Conservation (phyloP, 2,888 invertebrate species). For the Hyppa rectilinea region DNA sequence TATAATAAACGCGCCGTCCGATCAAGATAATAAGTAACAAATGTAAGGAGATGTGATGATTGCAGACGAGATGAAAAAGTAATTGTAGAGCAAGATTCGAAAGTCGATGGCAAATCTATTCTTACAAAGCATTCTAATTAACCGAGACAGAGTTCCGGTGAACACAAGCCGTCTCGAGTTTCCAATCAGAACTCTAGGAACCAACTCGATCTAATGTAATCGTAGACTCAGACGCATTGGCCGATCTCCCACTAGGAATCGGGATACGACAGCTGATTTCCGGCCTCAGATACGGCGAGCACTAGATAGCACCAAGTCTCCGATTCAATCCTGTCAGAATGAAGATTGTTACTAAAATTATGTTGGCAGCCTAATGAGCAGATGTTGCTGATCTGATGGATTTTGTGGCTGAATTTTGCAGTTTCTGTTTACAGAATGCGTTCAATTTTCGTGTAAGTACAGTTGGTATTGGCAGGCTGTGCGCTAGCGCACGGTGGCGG, state of each 20-base stretch:
- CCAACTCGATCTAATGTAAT: conserved; percentile 83
- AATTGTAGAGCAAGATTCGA: conserved; percentile 64
- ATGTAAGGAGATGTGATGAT: conserved; percentile 56
- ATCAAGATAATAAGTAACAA: conserved; percentile 59
- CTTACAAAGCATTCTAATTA: conserved; percentile 78
- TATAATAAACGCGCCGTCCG: conserved; percentile 35
- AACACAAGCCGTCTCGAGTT: conserved; percentile 77
- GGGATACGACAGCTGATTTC: conserved; percentile 88
- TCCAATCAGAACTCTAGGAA: conserved; percentile 80
- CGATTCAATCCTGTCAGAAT: conserved; percentile 61
- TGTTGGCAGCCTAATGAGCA: conserved; percentile 55
- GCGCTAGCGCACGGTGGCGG: conserved; percentile 34
- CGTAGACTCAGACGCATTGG: conserved; percentile 83
- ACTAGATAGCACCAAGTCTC: conserved; percentile 71
- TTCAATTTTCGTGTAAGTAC: conserved; percentile 42
- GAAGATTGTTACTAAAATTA: conserved; percentile 56
- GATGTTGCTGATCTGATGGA: conserved; percentile 51
- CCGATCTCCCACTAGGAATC: conserved; percentile 85
- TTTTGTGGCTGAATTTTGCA: conserved; percentile 32
- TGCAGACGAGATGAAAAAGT: conserved; percentile 59
- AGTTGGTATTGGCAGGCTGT: conserved; percentile 55
- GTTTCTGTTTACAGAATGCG: conserved; percentile 41
- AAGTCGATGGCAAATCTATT: conserved; percentile 76
- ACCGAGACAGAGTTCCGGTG: conserved; percentile 80
- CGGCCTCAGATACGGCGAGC: conserved; percentile 75